These are phyloP conservation scores for Sitophilus oryzae DNA, from an alignment of 1,140 invertebrate genomes.

Conservation along the genomic window DNA sequence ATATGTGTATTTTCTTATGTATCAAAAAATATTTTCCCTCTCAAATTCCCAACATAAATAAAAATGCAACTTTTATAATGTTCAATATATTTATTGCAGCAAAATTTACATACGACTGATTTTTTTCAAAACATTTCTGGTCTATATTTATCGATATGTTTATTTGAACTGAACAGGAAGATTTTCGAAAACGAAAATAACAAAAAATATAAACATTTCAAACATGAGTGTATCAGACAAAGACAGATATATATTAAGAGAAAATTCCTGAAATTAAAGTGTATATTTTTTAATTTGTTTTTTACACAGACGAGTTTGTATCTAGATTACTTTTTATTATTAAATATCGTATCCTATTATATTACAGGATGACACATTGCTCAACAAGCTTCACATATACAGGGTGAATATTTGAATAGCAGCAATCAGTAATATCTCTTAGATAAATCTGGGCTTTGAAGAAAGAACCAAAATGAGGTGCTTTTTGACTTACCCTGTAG, in stretches of 20 bases:
- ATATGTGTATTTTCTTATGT: no score
- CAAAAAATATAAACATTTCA: not conserved
- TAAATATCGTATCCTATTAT: conserved; percentile 23
- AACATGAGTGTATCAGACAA: no score
- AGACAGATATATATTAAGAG: not conserved
- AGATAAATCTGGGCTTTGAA: no score
- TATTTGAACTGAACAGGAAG: conserved; percentile 9
- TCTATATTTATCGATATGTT: conserved; percentile 28
- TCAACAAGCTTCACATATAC: no score
- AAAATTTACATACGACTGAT: conserved; percentile 41
- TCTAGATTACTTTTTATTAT: conserved; percentile 9
- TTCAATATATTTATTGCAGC: conserved; percentile 45
- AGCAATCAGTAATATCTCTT: no score
- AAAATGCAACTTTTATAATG: conserved; percentile 39
- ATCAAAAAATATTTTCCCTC: no score
- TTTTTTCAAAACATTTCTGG: conserved; percentile 18
- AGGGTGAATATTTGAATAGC: no score
- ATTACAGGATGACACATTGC: not conserved
- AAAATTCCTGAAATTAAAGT: conserved; percentile 15
- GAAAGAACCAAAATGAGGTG: no score
- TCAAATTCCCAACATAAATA: conserved; percentile 17
- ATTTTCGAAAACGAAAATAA: conserved; percentile 7
- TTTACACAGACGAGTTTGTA: not conserved
- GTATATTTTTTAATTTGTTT: not conserved
- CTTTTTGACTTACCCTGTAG: no score